These are phyloP conservation scores for Burhinus oedicnemus DNA, from an alignment of 2,113 vertebrate species.

Conservation along the genomic window DNA sequence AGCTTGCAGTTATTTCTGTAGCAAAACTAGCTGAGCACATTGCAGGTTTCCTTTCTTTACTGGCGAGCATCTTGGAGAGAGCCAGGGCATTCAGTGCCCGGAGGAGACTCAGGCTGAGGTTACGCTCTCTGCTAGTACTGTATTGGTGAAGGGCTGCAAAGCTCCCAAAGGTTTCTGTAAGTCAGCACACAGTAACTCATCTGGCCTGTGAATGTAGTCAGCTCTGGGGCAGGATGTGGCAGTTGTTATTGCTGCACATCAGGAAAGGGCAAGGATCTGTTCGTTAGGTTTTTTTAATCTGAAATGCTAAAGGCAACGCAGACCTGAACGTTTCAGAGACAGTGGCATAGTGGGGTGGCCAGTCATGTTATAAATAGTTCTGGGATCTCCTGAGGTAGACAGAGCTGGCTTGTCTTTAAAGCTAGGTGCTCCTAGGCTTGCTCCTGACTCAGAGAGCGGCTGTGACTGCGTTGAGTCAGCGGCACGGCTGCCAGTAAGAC, in stretches of 20 bases:
- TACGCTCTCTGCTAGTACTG: background rate
- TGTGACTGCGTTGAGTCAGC: rapidly evolving
- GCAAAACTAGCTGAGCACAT: background rate
- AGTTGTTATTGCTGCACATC: background rate
- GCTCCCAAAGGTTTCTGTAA: background rate
- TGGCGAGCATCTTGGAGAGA: background rate
- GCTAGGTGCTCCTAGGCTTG: background rate
- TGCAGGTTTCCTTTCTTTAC: background rate
- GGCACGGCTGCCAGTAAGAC: background rate
- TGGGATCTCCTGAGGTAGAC: background rate
- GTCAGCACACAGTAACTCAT: background rate
- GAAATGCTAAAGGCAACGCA: background rate
- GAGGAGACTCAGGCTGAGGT: background rate
- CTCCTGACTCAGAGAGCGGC: background rate
- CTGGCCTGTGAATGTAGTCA: background rate
- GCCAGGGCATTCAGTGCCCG: background rate
- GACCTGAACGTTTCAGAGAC: rapidly evolving
- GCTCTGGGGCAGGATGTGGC: background rate
- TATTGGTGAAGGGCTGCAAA: background rate
- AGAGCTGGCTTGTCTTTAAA: background rate
- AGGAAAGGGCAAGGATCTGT: background rate
- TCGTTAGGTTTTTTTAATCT: too few species aligned
- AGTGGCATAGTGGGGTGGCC: background rate
- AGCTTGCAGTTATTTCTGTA: background rate
- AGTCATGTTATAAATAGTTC: background rate